phyloP scores from a whole-genome alignment of 2,113 vertebrate species.

The Lagopus muta region DNA sequence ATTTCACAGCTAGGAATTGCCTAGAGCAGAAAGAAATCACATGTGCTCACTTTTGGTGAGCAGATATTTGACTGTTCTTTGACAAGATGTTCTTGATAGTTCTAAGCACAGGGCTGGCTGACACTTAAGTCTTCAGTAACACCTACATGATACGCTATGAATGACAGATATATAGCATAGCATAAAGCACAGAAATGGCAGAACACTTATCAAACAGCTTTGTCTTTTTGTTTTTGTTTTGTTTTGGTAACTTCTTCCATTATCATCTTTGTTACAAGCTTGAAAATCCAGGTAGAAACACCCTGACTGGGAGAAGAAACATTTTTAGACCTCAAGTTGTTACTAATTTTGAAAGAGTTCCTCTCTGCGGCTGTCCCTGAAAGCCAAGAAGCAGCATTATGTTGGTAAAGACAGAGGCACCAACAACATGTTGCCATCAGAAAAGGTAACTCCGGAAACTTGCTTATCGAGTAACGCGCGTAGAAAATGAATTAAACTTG shows the following conservation, averaged over 20 bases:
- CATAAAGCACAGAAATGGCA: not conserved
- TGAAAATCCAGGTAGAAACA: not conserved
- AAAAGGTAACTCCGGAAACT: not conserved
- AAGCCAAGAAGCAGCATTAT: not conserved
- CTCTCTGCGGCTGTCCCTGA: not conserved
- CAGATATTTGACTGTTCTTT: slow-evolving; percentile 13
- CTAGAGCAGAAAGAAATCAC: not conserved
- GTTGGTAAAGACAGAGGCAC: not conserved
- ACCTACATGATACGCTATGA: not conserved
- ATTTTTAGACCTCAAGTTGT: not conserved
- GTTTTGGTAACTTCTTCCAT: not conserved
- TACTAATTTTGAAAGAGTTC: not conserved
- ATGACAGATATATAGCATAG: not conserved
- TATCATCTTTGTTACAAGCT: not conserved
- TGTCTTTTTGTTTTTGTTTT: not conserved
- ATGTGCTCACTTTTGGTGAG: not conserved
- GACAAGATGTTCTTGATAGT: not conserved
- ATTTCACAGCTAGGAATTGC: not conserved
- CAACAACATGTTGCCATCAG: not conserved
- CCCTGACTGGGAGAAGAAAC: not conserved
- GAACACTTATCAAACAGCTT: not conserved
- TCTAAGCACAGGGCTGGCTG: not conserved
- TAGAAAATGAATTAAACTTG: not conserved
- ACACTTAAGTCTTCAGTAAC: not conserved
- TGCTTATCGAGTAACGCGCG: not conserved